Conservation (phyloP, 1,140 invertebrate species). For the Meloidogyne floridensis region DNA sequence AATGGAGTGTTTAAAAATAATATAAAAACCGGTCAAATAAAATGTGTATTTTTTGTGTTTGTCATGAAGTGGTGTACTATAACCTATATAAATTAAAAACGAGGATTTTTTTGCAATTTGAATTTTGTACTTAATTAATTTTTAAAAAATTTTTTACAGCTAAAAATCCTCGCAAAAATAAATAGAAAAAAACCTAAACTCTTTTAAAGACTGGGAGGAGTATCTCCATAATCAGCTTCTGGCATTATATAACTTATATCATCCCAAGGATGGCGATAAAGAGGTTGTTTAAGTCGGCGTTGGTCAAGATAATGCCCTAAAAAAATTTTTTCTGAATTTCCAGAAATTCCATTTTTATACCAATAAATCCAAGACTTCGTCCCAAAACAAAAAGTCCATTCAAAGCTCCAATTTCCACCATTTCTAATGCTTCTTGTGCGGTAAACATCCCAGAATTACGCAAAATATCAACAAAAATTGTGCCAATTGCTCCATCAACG, state of each 20-base stretch:
- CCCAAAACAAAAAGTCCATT: slow-evolving; percentile 98
- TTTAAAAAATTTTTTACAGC: neutral
- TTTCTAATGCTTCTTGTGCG: slow-evolving; percentile 92
- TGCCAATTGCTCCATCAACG: slow-evolving; percentile 96
- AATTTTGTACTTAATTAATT: neutral
- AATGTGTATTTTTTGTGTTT: too few relatives aligned
- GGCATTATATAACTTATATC: slow-evolving; percentile 97
- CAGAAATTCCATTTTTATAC: slow-evolving; percentile 68
- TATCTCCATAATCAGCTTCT: slow-evolving; percentile 67
- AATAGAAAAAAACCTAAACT: too few relatives aligned
- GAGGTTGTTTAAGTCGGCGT: slow-evolving; percentile 93
- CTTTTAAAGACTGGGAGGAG: slow-evolving; percentile 27
- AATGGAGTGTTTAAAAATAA: too few relatives aligned
- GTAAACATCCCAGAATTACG: slow-evolving; percentile 84
- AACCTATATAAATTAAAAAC: too few relatives aligned
- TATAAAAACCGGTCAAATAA: too few relatives aligned
- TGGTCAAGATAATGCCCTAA: slow-evolving; percentile 95
- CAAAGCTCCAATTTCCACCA: slow-evolving; percentile 93
- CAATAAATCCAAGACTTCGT: slow-evolving; percentile 96
- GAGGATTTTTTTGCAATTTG: too few relatives aligned
- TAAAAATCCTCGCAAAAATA: neutral
- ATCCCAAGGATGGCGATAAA: slow-evolving; percentile 99
- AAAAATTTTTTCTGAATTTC: slow-evolving; percentile 40
- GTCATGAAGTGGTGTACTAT: too few relatives aligned
- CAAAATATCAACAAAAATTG: slow-evolving; percentile 93